phyloP scores from a whole-genome alignment of 1,140 invertebrate species.

The Calosoma granatense region DNA sequence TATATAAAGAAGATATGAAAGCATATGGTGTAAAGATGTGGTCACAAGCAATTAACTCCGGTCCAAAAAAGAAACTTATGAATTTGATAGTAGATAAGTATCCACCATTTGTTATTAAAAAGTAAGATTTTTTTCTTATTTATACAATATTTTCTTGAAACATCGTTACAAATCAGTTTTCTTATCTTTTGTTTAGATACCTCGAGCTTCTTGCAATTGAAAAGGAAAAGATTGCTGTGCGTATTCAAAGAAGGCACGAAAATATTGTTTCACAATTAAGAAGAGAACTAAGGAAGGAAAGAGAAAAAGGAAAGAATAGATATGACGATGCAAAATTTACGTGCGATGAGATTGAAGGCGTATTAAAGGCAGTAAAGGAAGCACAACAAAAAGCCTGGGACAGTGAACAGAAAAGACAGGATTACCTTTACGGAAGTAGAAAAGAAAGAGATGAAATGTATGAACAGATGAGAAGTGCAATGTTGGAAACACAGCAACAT shows the following conservation, averaged over 20 bases:
- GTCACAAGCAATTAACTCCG: slow-evolving; percentile 29
- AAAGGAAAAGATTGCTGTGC: slow-evolving; percentile 29
- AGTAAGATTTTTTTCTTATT: slow-evolving; percentile 13
- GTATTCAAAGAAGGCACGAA: slow-evolving; percentile 29
- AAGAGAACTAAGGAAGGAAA: slow-evolving; percentile 28
- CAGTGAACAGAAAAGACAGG: slow-evolving; percentile 16
- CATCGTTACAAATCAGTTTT: slow-evolving; percentile 10
- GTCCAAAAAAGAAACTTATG: slow-evolving; percentile 23
- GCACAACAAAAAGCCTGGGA: slow-evolving; percentile 16
- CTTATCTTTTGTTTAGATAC: slow-evolving; percentile 17
- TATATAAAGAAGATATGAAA: slow-evolving; percentile 22
- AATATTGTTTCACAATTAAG: slow-evolving; percentile 31
- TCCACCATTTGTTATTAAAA: slow-evolving; percentile 25
- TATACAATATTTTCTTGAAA: slow-evolving; percentile 2
- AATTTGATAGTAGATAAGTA: slow-evolving; percentile 22
- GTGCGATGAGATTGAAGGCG: slow-evolving; percentile 17
- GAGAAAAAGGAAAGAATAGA: slow-evolving; percentile 21
- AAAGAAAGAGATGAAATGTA: slow-evolving; percentile 20
- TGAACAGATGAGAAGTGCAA: slow-evolving; percentile 24
- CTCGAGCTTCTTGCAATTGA: slow-evolving; percentile 22
- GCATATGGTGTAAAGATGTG: slow-evolving; percentile 29
- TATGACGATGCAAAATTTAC: slow-evolving; percentile 20
- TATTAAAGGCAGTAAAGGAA: slow-evolving; percentile 21
- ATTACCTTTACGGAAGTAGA: slow-evolving; percentile 20
- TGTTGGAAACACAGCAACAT: slow-evolving; percentile 27